These are phyloP conservation scores for Matsumyia berberina DNA, from an alignment of 2,888 invertebrate genomes.

Conservation along the genomic window DNA sequence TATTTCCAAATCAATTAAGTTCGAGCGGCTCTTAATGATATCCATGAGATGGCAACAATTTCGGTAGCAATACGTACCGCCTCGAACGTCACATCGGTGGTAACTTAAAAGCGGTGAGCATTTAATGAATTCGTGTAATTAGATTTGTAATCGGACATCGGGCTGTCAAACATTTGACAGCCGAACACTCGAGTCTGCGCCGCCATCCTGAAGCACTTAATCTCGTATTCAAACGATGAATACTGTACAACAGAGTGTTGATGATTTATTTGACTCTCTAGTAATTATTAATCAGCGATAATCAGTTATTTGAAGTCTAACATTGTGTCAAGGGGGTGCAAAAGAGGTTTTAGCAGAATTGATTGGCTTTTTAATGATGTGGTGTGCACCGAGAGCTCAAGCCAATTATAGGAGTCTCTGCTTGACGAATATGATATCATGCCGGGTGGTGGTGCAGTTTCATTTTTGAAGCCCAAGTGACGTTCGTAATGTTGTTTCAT, in stretches of 20 bases:
- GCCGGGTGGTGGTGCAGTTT: neutral
- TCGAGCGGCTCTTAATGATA: conserved; percentile 37
- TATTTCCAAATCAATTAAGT: conserved; percentile 58
- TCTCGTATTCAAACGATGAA: conserved; percentile 25
- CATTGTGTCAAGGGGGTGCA: conserved; percentile 36
- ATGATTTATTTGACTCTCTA: conserved; percentile 46
- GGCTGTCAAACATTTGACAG: conserved; percentile 56
- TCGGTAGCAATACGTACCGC: conserved; percentile 13
- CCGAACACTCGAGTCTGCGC: conserved; percentile 24
- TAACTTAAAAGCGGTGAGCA: conserved; percentile 35
- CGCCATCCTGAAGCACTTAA: neutral
- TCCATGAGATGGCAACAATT: conserved; percentile 53
- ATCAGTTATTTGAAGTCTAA: conserved; percentile 63
- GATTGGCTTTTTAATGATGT: conserved; percentile 62
- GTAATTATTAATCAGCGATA: conserved; percentile 58
- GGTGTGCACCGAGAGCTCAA: conserved; percentile 11
- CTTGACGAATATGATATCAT: neutral
- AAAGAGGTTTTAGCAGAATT: conserved; percentile 35
- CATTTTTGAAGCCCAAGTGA: conserved; percentile 21
- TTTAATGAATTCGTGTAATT: conserved; percentile 49
- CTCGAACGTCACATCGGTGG: neutral
- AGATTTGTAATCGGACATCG: conserved; percentile 47
- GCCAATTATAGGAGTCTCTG: conserved; percentile 33
- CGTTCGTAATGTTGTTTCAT: neutral
- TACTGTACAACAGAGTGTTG: conserved; percentile 35